phyloP scores from a whole-genome alignment of 1,140 invertebrate species.

The Fopius arisanus region DNA sequence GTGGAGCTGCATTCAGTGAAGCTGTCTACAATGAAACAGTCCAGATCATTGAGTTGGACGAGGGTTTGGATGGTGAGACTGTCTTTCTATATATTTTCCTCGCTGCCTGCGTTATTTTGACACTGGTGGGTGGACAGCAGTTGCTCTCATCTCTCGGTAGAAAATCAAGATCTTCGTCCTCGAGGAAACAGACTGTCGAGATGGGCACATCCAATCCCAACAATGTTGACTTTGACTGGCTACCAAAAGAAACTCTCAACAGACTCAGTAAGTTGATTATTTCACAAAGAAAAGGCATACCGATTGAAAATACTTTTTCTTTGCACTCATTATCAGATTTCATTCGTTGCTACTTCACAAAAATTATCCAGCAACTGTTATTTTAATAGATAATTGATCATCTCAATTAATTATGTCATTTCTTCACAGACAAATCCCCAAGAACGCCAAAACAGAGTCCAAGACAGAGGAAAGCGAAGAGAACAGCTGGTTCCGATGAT shows the following conservation, averaged over 20 bases:
- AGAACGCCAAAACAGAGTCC: constrained; percentile 73
- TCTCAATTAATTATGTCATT: constrained; percentile 26
- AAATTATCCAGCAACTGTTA: too few species aligned
- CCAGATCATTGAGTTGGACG: constrained; percentile 94
- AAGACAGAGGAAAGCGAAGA: constrained; percentile 76
- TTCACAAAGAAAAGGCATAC: too few species aligned
- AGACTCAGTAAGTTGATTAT: constrained; percentile 77
- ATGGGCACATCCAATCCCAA: constrained; percentile 86
- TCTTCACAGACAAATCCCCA: constrained; percentile 69
- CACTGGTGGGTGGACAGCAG: constrained; percentile 91
- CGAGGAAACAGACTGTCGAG: constrained; percentile 72
- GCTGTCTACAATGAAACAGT: constrained; percentile 99
- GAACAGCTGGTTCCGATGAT: constrained; percentile 72
- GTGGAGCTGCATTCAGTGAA: constrained; percentile 78
- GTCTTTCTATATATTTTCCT: constrained; percentile 97
- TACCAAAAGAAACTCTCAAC: constrained; percentile 89
- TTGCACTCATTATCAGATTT: too few species aligned
- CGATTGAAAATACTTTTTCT: constrained; percentile 19
- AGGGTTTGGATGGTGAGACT: constrained; percentile 97
- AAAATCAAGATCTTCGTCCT: constrained; percentile 65
- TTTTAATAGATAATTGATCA: too few species aligned
- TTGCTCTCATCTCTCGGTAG: constrained; percentile 81
- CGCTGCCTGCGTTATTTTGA: constrained; percentile 85
- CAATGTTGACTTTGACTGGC: constrained; percentile 98
- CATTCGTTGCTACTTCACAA: too few species aligned